Percentiles rank a stretch among this genome's conserved stretches.
phyloP scores from a whole-genome alignment of 2,113 vertebrate species.

The Octodon degus region DNA sequence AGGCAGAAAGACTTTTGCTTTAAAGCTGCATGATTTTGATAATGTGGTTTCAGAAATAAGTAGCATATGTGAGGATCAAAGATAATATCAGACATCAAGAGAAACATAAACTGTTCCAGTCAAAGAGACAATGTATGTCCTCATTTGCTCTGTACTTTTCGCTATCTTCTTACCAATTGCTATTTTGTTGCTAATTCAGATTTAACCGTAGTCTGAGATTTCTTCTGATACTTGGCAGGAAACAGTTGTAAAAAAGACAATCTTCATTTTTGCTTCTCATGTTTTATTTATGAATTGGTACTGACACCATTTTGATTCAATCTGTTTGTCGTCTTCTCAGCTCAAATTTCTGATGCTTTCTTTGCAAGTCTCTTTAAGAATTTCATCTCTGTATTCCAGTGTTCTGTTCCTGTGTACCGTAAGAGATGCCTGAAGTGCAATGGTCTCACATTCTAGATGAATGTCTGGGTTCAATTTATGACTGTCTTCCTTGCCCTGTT shows the following conservation, averaged over 20 bases:
- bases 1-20: background rate
- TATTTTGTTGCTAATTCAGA: constrained; percentile 45
- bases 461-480: background rate
- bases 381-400: background rate
- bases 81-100: background rate
- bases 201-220: constrained; percentile 27
- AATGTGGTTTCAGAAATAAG: background rate
- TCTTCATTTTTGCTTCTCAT: background rate
- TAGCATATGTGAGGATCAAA: background rate
- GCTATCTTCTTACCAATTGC: background rate
- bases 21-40: background rate
- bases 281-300: constrained; percentile 16
- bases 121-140: background rate
- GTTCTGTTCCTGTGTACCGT: background rate
- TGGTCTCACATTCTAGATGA: background rate
- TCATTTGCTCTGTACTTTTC: background rate
- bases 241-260: background rate
- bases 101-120: background rate
- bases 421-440: background rate
- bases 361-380: background rate
- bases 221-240: constrained; percentile 16
- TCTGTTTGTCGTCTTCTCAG: constrained; percentile 29
- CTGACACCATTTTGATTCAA: background rate
- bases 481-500: background rate
- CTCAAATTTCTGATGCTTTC: background rate